phyloP scores from a whole-genome alignment of 2,888 invertebrate genomes.

The Tenthredo mesomela region DNA sequence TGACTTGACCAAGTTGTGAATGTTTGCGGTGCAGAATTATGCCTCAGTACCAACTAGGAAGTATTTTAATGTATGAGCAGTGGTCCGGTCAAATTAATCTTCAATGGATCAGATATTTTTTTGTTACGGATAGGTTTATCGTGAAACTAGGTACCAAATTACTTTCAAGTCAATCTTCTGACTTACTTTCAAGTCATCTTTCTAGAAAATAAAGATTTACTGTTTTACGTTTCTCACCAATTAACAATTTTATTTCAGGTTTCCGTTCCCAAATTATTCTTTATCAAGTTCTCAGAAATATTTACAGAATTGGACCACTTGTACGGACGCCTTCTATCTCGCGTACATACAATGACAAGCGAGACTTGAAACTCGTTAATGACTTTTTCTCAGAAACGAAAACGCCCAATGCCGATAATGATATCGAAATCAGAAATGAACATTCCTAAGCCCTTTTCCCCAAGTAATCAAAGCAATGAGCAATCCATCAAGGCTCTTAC shows the following conservation, averaged over 20 bases:
- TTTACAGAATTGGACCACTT: background rate
- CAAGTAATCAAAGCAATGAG: background rate
- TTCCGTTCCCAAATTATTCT: background rate
- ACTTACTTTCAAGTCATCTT: background rate
- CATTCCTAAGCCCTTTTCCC: background rate
- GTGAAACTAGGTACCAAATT: background rate
- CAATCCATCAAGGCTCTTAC: background rate
- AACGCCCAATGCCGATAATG: background rate
- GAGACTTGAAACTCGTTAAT: background rate
- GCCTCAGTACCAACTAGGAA: background rate
- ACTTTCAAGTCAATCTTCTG: background rate
- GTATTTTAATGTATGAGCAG: slow-evolving; percentile 1
- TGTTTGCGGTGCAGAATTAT: background rate
- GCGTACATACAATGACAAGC: background rate
- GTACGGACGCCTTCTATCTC: background rate
- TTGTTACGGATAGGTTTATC: background rate
- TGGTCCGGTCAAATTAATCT: slow-evolving; percentile 2
- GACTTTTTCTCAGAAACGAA: background rate
- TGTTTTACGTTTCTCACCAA: background rate
- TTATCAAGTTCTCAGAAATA: background rate
- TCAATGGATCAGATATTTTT: slow-evolving; percentile 9
- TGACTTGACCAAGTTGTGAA: background rate
- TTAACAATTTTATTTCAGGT: background rate
- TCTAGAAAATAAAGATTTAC: background rate
- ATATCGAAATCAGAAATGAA: background rate